phyloP scores from a whole-genome alignment of 1,140 invertebrate species.

The Phthorimaea operculella region DNA sequence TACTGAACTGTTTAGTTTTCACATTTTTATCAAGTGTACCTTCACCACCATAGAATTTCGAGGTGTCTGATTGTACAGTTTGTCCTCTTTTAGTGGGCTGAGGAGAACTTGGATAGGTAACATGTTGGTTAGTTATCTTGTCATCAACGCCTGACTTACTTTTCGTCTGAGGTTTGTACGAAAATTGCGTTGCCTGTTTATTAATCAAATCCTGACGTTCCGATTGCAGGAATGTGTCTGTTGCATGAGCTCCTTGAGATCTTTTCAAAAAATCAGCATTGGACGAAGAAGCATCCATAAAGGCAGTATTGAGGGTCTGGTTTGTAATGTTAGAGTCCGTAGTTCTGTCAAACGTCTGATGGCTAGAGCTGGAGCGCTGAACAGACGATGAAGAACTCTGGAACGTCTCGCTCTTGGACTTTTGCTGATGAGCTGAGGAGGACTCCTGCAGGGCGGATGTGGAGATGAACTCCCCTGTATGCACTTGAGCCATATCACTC shows the following conservation, averaged over 20 bases:
- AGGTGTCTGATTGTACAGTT: conserved; percentile 40
- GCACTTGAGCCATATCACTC: conserved; percentile 58
- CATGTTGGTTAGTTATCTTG: conserved; percentile 24
- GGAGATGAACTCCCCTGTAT: conserved; percentile 59
- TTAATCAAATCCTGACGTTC: conserved; percentile 50
- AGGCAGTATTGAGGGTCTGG: conserved; percentile 58
- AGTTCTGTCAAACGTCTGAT: conserved; percentile 37
- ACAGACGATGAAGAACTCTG: conserved; percentile 55
- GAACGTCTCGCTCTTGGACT: conserved; percentile 54
- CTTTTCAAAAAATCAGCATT: conserved; percentile 30
- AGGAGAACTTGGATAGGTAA: conserved; percentile 32
- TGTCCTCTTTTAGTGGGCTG: conserved; percentile 33
- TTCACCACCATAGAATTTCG: conserved; percentile 55
- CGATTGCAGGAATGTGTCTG: conserved; percentile 55
- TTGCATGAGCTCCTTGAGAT: conserved; percentile 51
- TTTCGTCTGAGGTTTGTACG: conserved; percentile 10
- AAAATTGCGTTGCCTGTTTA: conserved; percentile 20
- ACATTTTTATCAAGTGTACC: conserved; percentile 43
- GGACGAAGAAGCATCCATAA: conserved; percentile 47
- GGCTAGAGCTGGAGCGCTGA: conserved; percentile 52
- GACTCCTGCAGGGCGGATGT: conserved; percentile 46
- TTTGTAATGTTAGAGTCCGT: conserved; percentile 42
- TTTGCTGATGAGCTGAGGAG: conserved; percentile 54
- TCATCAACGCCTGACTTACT: conserved; percentile 24
- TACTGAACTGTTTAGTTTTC: conserved; percentile 47